These are phyloP conservation scores for Thelaira solivaga DNA, from an alignment of 2,888 invertebrate genomes.

Conservation along the genomic window DNA sequence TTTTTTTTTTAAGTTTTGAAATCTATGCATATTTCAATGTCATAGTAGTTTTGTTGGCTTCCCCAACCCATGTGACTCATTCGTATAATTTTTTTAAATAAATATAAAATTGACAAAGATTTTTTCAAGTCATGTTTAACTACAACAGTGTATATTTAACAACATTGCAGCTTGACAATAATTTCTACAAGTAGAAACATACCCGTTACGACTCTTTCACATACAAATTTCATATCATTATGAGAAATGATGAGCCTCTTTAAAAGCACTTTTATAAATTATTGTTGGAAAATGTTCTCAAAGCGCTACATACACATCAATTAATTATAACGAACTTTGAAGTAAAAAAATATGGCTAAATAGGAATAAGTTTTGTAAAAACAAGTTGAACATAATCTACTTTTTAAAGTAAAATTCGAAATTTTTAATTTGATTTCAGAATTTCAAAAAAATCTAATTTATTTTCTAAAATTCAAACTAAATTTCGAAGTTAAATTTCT, in stretches of 20 bases:
- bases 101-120: slow-evolving; percentile 5
- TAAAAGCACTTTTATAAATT: too few relatives aligned
- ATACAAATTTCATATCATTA: neutral
- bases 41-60: slow-evolving; percentile 9
- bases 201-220: neutral
- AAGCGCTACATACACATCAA: too few relatives aligned
- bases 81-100: neutral
- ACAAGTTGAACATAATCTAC: too few relatives aligned
- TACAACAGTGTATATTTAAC: slow-evolving; percentile 21
- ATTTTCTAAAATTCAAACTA: neutral
- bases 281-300: slow-evolving; percentile 1
- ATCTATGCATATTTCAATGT: slow-evolving; percentile 32
- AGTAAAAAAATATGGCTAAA: too few relatives aligned
- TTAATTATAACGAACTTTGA: too few relatives aligned
- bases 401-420: too few relatives aligned
- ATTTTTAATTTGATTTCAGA: neutral
- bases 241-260: slow-evolving; percentile 33
- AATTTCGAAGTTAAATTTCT: neutral
- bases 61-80: slow-evolving; percentile 24
- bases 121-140: slow-evolving; percentile 13
- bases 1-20: slow-evolving; percentile 6
- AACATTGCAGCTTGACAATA: neutral
- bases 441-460: too few relatives aligned
- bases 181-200: neutral
- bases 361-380: too few relatives aligned